These are phyloP conservation scores for Embidobia sp. DNA, from an alignment of 2,888 invertebrate species.

Conservation along the genomic window DNA sequence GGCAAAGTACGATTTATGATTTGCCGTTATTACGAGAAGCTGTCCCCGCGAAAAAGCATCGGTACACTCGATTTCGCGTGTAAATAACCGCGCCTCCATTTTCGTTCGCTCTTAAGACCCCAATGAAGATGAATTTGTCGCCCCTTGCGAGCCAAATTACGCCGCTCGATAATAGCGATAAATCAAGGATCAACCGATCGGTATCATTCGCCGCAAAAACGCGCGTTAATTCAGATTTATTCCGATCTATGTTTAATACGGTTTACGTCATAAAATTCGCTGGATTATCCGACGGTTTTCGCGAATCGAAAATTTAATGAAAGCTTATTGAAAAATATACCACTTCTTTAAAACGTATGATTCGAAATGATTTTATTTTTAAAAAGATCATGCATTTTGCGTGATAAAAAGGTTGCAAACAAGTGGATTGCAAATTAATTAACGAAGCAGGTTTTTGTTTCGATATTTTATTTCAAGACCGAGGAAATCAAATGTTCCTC, in stretches of 20 bases:
- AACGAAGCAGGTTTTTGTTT: too few relatives aligned
- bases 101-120: constrained; percentile 10
- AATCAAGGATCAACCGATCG: constrained; percentile 18
- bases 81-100: constrained; percentile 38
- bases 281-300: too few relatives aligned
- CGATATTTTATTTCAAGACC: too few relatives aligned
- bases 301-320: too few relatives aligned
- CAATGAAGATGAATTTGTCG: constrained; percentile 45
- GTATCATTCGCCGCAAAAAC: constrained; percentile 16
- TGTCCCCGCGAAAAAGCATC: constrained; percentile 51
- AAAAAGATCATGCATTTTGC: too few relatives aligned
- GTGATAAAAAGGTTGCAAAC: too few relatives aligned
- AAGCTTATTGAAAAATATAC: too few relatives aligned
- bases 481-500: too few relatives aligned
- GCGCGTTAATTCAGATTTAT: constrained; percentile 15
- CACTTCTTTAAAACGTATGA: too few relatives aligned
- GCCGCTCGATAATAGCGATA: constrained; percentile 24
- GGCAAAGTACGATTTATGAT: constrained; percentile 69
- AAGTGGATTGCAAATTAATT: too few relatives aligned
- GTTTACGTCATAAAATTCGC: neutral
- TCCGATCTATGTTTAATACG: neutral
- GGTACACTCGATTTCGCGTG: constrained; percentile 47
- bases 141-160: constrained; percentile 6
- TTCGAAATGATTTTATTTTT: too few relatives aligned
- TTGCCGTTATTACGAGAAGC: constrained; percentile 68